Evolutionary conservation across 2,888 invertebrate species (phyloP), one percentile per base, ranked within the genome.

Genomic region (Yponomeuta malinellus): DNA sequence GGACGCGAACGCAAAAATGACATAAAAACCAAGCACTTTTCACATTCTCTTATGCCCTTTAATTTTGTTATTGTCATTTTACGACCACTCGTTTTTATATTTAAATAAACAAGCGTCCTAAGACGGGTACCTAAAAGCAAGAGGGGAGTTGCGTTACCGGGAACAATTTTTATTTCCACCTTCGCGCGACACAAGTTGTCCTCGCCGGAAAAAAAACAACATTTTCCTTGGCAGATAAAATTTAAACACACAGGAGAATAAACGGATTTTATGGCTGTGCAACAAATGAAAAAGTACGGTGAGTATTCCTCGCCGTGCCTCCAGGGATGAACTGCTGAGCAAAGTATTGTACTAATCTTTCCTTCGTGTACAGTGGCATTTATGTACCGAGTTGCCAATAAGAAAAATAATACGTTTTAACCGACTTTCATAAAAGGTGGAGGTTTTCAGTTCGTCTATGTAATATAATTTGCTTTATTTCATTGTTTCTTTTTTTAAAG

Each of bases 171-270:
- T 59, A 59, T 59, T 59, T 15, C 52, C 52, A 59, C 52, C 15
- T 59, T 59, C 52, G 15, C 52, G 15, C 52, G 52, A 64, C 8
- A 64, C 12, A 64, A 64, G 31, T 37, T 43, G 33, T 67, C 33
- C n/a, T 67, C 29, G 3, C 65, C 15, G 31, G 65, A 15, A n/a
- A 10, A 67, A 67, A 67, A 43, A 33, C 67, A 43, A 37, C 10
- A 67, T 43, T 67, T 37, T 43, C 43, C 37, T 33, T 37, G 67
- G 67, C 43, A 67, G 33, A 67, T 67, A 67, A 67, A 67, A 67
- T 67, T 67, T 67, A 67, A 67, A 33, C 67, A 67, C 65, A n/a
- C 67, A 43, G 67, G 67, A n/a, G 67, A 33, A 67, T 43, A 67
- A 43, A 29, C 43, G 37, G 67, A 33, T 67, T 65, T 67, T 67